A percentile compares a stretch with the other conserved stretches of the same genome.
These are phyloP conservation scores for Drosophila bipectinata DNA, from an alignment of 1,140 invertebrate genomes.

Conservation along the genomic window DNA sequence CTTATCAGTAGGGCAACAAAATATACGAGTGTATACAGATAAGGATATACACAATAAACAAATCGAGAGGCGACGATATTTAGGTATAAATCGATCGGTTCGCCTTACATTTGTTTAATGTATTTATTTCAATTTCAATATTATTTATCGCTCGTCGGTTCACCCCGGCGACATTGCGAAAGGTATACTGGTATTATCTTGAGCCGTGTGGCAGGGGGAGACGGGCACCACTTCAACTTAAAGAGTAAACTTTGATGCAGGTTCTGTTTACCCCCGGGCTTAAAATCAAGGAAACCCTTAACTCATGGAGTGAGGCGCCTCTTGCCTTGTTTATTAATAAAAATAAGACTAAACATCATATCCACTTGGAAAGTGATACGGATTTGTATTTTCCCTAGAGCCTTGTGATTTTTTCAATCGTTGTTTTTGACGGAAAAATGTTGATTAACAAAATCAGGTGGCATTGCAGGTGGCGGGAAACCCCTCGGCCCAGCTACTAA, in stretches of 20 bases:
- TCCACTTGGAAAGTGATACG: background rate
- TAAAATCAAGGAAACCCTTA: slow-evolving; percentile 5
- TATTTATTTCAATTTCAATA: slow-evolving; percentile 81
- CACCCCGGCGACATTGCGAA: slow-evolving; percentile 36
- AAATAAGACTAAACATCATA: background rate
- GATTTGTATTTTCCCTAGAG: slow-evolving; percentile 8
- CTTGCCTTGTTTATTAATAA: background rate
- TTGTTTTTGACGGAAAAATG: background rate
- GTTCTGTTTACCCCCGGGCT: slow-evolving; percentile 53
- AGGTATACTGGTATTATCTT: slow-evolving; percentile 5
- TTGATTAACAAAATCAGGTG: slow-evolving; percentile 16
- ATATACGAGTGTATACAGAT: slow-evolving; percentile 27
- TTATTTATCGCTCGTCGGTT: slow-evolving; percentile 62
- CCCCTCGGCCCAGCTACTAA: slow-evolving; percentile 22
- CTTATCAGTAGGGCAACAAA: slow-evolving; percentile 66
- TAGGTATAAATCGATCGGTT: slow-evolving; percentile 76
- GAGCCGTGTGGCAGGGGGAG: background rate
- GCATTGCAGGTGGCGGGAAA: slow-evolving; percentile 3
- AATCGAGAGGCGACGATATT: slow-evolving; percentile 22
- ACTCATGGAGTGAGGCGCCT: slow-evolving; percentile 9
- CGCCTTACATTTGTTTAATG: slow-evolving; percentile 65
- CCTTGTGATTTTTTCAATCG: slow-evolving; percentile 13
- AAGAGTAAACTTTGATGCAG: slow-evolving; percentile 50
- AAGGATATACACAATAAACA: slow-evolving; percentile 44
- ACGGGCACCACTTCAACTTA: slow-evolving; percentile 47